Conservation (phyloP, 2,113 vertebrate genomes). For the Steatornis caripensis region DNA sequence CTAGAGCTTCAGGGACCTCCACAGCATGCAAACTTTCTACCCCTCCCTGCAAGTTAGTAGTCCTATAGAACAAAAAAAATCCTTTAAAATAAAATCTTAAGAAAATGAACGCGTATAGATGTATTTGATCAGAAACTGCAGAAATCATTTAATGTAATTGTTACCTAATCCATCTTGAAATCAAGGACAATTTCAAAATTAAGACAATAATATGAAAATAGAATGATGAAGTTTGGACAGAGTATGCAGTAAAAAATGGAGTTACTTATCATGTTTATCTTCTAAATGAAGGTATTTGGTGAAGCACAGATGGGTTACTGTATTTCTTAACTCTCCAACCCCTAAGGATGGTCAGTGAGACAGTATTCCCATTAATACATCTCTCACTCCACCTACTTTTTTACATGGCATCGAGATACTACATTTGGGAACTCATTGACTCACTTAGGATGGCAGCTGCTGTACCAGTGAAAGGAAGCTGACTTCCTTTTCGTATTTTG, state of each 20-base stretch:
- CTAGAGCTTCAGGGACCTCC: not conserved
- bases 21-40: not conserved
- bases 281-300: not conserved
- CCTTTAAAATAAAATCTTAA: not conserved
- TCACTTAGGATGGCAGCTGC: not conserved
- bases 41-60: not conserved
- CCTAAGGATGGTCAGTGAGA: not conserved
- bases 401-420: not conserved
- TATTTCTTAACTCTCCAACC: slow-evolving; percentile 22
- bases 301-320: slow-evolving; percentile 23
- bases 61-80: not conserved
- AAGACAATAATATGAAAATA: not conserved
- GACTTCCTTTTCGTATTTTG: not conserved
- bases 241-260: not conserved
- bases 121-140: not conserved
- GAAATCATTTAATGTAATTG: slow-evolving; percentile 21
- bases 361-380: not conserved
- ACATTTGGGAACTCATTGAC: not conserved
- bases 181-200: slow-evolving; percentile 17
- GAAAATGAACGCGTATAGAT: not conserved
- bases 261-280: not conserved
- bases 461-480: not conserved
- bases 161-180: not conserved
- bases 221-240: not conserved
- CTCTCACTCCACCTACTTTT: not conserved